phyloP scores from a whole-genome alignment of 2,888 invertebrate genomes.

The Sarcophaga rosellei region DNA sequence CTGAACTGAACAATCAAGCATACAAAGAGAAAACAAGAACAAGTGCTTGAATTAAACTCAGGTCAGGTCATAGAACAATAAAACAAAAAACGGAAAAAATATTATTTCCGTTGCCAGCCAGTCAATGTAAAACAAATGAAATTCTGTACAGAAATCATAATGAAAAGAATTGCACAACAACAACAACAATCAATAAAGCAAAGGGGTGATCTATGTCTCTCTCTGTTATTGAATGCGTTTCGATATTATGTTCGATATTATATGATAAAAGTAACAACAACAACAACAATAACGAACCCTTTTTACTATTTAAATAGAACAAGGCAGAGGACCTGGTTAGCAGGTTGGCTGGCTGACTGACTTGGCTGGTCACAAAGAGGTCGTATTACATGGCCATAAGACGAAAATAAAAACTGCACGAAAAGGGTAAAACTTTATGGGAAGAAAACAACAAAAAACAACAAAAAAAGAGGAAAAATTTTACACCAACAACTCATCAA shows the following conservation, averaged over 20 bases:
- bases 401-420: constrained; percentile 4
- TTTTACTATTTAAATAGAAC: constrained; percentile 24
- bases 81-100: constrained; percentile 33
- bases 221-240: not conserved
- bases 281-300: constrained; percentile 38
- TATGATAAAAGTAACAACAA: not conserved
- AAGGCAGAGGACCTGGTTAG: not conserved
- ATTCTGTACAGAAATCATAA: constrained; percentile 30
- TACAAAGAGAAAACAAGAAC: not conserved
- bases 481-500: constrained; percentile 64
- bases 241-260: too few species aligned
- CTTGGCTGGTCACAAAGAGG: constrained; percentile 61
- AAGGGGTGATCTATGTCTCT: constrained; percentile 56
- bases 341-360: not conserved
- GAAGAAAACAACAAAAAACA: too few species aligned
- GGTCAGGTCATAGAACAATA: constrained; percentile 37
- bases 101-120: constrained; percentile 46
- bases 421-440: constrained; percentile 21
- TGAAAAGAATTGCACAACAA: constrained; percentile 43
- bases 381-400: constrained; percentile 56
- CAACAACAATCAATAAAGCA: constrained; percentile 59
- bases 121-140: constrained; percentile 26
- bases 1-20: constrained; percentile 26
- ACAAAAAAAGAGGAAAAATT: constrained; percentile 35
- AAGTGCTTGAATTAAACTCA: constrained; percentile 34